A percentile compares a stretch with the other conserved stretches of the same genome.
phyloP scores from a whole-genome alignment of 2,797 vertebrate species.

The Eidolon dupreanum region DNA sequence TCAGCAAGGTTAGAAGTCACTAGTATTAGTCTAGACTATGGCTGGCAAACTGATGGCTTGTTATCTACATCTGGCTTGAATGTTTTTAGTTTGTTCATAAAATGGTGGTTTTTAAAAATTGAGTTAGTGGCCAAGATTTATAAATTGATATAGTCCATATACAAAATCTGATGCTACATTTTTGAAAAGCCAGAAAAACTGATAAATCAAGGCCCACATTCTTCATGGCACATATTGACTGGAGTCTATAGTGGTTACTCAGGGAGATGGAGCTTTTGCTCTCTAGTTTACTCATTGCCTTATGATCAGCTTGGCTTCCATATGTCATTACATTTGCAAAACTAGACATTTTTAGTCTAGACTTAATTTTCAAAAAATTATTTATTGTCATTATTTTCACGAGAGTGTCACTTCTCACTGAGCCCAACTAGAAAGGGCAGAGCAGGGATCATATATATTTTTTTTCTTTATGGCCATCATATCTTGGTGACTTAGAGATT shows the following conservation, averaged over 20 bases:
- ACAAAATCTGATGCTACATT: not conserved
- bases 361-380: not conserved
- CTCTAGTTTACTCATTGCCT: not conserved
- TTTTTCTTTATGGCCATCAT: not conserved
- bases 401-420: not conserved
- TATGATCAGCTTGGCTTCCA: not conserved
- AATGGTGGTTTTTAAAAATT: not conserved
- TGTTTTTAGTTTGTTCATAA: not conserved
- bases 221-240: not conserved
- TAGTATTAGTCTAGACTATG: not conserved
- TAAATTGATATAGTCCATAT: not conserved
- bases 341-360: not conserved
- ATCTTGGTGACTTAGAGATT: not conserved
- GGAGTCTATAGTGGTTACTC: not conserved
- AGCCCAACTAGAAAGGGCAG: not conserved
- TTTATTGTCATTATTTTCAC: not conserved
- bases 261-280: not conserved
- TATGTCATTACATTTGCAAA: not conserved
- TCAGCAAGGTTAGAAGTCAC: not conserved
- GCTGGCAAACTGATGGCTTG: not conserved
- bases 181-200: constrained; percentile 34
- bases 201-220: not conserved
- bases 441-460: not conserved
- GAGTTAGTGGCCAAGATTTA: not conserved
- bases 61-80: not conserved